Conservation (phyloP, 2,888 invertebrate genomes). For the Ametastegia equiseti region DNA sequence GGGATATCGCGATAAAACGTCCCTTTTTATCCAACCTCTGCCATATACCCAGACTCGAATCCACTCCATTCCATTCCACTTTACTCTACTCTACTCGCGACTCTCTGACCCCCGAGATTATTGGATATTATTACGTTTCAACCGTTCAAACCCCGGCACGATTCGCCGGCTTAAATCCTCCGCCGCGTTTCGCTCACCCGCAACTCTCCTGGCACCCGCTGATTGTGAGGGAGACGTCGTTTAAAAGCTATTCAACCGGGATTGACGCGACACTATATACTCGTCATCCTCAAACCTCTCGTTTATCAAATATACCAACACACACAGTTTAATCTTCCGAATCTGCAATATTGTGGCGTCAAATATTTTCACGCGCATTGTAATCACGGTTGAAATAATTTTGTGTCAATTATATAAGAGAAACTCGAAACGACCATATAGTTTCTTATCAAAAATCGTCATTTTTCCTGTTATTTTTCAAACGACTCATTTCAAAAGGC, state of each 20-base stretch:
- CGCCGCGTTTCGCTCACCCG: slow-evolving; percentile 59
- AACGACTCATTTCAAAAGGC: too few relatives aligned
- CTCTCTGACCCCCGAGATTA: slow-evolving; percentile 67
- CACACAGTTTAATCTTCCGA: not conserved
- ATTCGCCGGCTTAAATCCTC: slow-evolving; percentile 73
- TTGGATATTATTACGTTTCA: slow-evolving; percentile 76
- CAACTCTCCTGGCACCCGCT: slow-evolving; percentile 62
- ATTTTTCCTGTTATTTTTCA: too few relatives aligned
- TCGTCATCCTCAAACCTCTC: slow-evolving; percentile 28
- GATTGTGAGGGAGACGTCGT: slow-evolving; percentile 64
- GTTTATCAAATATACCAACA: slow-evolving; percentile 50
- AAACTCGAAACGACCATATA: too few relatives aligned
- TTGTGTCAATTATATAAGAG: too few relatives aligned
- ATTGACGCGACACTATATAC: slow-evolving; percentile 51
- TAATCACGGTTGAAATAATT: too few relatives aligned
- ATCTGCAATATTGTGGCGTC: not conserved
- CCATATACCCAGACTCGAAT: too few relatives aligned
- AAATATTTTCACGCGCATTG: not conserved
- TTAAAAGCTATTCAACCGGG: slow-evolving; percentile 50
- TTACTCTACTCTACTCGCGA: slow-evolving; percentile 56
- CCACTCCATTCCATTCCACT: too few relatives aligned
- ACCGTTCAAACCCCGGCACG: slow-evolving; percentile 75
- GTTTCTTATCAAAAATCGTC: too few relatives aligned
- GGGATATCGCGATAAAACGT: slow-evolving; percentile 72
- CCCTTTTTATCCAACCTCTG: slow-evolving; percentile 67